phyloP scores from a whole-genome alignment of 2,888 invertebrate genomes.

The Deroplatys truncata region DNA sequence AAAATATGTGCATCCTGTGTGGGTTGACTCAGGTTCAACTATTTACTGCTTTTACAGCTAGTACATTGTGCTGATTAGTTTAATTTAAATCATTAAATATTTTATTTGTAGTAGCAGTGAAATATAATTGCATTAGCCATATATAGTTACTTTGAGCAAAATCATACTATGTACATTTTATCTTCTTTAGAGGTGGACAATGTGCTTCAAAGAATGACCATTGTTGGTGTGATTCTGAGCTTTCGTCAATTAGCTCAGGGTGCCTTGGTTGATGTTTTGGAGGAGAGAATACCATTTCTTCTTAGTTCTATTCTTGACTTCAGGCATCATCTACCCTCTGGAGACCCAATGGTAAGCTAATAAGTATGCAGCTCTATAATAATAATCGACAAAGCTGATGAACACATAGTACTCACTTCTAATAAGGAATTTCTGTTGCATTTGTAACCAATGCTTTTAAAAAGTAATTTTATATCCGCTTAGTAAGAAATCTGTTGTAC shows the following conservation, averaged over 20 bases:
- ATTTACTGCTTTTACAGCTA: too few relatives aligned
- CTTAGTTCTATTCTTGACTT: conserved; percentile 93
- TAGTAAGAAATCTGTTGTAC: too few relatives aligned
- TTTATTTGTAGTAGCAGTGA: neutral
- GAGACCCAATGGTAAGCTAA: conserved; percentile 62
- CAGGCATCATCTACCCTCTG: conserved; percentile 84
- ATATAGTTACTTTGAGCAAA: neutral
- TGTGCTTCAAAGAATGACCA: conserved; percentile 93
- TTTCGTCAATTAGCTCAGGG: conserved; percentile 93
- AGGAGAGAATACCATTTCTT: conserved; percentile 92
- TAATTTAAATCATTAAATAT: neutral
- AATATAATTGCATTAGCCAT: neutral
- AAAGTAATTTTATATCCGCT: too few relatives aligned
- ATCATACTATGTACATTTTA: neutral
- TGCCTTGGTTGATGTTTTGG: conserved; percentile 88
- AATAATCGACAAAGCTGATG: too few relatives aligned
- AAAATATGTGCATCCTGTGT: too few relatives aligned
- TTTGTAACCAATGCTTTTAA: too few relatives aligned
- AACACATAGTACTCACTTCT: too few relatives aligned
- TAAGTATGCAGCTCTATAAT: too few relatives aligned
- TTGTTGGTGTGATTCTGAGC: conserved; percentile 94
- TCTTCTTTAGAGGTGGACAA: conserved; percentile 73
- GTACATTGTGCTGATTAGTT: too few relatives aligned
- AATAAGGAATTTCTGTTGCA: too few relatives aligned
- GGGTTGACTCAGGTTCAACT: too few relatives aligned